These are phyloP conservation scores for Allolobophora icterica DNA, from an alignment of 2,888 invertebrate genomes.

Conservation along the genomic window DNA sequence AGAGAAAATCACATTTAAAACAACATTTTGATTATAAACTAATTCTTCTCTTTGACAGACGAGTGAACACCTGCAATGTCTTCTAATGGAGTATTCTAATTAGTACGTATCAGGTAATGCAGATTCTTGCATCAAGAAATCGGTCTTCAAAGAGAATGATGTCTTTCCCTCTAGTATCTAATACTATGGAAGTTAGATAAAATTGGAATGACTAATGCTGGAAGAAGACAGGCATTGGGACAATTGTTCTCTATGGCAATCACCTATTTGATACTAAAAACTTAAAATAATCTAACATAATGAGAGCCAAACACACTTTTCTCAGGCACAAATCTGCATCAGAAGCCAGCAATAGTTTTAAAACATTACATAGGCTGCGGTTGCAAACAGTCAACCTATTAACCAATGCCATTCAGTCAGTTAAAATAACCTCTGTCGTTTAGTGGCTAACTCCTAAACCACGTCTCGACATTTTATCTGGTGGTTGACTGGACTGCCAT, in stretches of 20 bases:
- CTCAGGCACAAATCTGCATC: not conserved
- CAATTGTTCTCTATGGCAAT: not conserved
- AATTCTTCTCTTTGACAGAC: not conserved
- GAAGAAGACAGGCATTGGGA: not conserved
- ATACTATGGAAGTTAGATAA: not conserved
- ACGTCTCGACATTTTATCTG: not conserved
- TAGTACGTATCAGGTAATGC: not conserved
- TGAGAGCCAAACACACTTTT: not conserved
- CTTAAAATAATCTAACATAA: not conserved
- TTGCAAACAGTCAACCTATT: not conserved
- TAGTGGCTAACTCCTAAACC: slow-evolving; percentile 3
- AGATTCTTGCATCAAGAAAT: not conserved
- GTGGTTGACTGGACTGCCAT: not conserved
- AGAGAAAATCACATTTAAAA: not conserved
- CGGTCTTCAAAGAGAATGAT: not conserved
- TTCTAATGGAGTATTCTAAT: not conserved
- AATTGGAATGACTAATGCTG: not conserved
- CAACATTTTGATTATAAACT: not conserved
- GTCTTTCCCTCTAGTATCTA: not conserved
- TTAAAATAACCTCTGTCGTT: not conserved
- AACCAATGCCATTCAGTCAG: not conserved
- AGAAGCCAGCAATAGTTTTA: not conserved
- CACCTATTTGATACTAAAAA: not conserved
- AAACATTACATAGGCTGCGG: not conserved
- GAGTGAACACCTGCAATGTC: not conserved